Conservation (phyloP, 2,797 vertebrate species). For the Clarias laeviceps region DNA sequence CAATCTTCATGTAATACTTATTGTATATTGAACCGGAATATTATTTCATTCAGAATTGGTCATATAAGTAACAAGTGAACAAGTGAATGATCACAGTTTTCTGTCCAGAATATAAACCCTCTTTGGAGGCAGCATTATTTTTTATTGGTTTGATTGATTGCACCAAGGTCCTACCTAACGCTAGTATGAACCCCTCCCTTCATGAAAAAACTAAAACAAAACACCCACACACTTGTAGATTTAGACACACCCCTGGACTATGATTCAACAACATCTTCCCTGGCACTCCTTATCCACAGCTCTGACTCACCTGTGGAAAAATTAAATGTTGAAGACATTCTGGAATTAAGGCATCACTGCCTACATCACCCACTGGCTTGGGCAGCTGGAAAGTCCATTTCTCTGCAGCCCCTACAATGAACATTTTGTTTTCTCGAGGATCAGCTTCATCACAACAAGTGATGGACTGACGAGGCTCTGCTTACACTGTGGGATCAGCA, state of each 20-base stretch:
- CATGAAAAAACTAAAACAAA: constrained; percentile 31
- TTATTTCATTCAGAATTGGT: background rate
- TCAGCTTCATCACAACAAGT: constrained; percentile 35
- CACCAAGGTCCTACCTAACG: background rate
- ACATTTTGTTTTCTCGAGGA: constrained; percentile 43
- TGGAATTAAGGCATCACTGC: constrained; percentile 61
- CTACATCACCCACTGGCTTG: constrained; percentile 47
- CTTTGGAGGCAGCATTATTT: background rate
- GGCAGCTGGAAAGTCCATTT: constrained; percentile 47
- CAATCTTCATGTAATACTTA: background rate
- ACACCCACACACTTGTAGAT: constrained; percentile 28
- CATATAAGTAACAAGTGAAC: background rate
- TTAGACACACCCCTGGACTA: constrained; percentile 54
- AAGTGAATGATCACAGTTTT: constrained; percentile 7
- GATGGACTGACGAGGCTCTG: constrained; percentile 44
- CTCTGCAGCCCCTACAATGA: constrained; percentile 50
- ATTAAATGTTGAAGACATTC: constrained; percentile 60
- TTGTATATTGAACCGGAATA: background rate
- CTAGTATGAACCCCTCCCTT: constrained; percentile 15
- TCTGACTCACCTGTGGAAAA: constrained; percentile 77
- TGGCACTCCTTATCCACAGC: constrained; percentile 61
- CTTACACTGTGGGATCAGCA: constrained; percentile 31
- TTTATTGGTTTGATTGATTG: background rate
- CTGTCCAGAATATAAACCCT: background rate
- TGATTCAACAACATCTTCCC: constrained; percentile 50